Evolutionary conservation across 2,888 invertebrate genomes (phyloP), one percentile per base, ranked within the genome.

Genomic region (Hecatera dysodea): DNA sequence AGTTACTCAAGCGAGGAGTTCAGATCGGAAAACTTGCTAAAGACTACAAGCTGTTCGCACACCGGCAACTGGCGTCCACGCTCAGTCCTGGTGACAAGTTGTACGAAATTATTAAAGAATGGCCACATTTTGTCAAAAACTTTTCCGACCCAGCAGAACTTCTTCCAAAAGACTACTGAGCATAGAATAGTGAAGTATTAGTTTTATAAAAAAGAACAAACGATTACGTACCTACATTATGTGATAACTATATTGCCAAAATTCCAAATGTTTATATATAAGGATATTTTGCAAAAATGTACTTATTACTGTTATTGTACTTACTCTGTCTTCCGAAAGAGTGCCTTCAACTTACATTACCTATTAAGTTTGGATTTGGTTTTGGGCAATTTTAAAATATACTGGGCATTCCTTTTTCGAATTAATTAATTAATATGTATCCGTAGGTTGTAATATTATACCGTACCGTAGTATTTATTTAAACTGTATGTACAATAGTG

Each of bases 51-150:
- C 88, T 98, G 19, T 93, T 97, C 36, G 98, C 96, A 0, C 97
- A 97, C 66, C 95, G 97, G 68, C 98, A 97, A 86, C 89, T 98
- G 24, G 95, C 96, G 8, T 94, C 96, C 0, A 97, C 97, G 0
- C 93, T 96, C 42, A 98, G 98, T 86, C 98, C 98, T 0, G 98
- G 98, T 0, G 96, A 96, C 63, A 94, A 92, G 42, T 91, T 98
- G 1, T 97, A 95, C 84, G 93, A 97, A 61, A 96, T 97, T 70
- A 97, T 98, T 7, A 96, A 96, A 86, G 96, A 94, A 46, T 98
- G 97, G 98, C 97, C 97, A 5, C 97, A 98, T 92, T 98, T 96
- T 92, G 93, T 95, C 0, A 90, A 85, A 6, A 92, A 94, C 68
- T 77, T 85, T 27, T 87, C 90, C 0, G 86, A 93, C 53, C 70